Evolutionary conservation across 2,113 vertebrate species (phyloP), one percentile per base, ranked within the genome.

Genomic region (Rhabdomys dilectus): DNA sequence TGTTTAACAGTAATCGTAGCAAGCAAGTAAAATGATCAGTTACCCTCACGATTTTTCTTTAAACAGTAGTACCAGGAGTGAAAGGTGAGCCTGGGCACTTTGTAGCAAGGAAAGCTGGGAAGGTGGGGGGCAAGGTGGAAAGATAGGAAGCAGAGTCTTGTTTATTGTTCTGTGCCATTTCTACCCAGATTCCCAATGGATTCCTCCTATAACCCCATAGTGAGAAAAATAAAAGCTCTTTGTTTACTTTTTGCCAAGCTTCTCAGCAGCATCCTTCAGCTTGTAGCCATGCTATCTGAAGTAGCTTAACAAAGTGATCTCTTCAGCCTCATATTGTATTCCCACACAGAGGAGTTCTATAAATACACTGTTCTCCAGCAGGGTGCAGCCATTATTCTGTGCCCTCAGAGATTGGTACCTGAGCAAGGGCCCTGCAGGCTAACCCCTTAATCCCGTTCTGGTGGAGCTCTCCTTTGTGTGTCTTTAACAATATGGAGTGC

Each of bases 221-320:
- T 89, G 42, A 7, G 77, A 34, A 48, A 75, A 86, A 95, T 62
- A 22, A 70, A 89, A 84, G 39, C 34, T 84, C 81, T 89, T 4
- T 24, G 77, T 94, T 91, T 64, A 72, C 24, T 42, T 88, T 91
- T 84, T 62, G 66, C 39, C 66, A 42, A 42, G 31, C 8, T 91
- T 92, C 88, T 84, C 56, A 93, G 53, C 19, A 89, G 64, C 11
- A 68, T 4, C 60, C 87, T 45, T 75, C 15, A 15, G 21, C 64
- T 75, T 36, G 45, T 22, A 82, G 3, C 22, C 78, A 76, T 70
- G 42, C 13, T 53, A 34, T 89, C 36, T 26, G 62, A 95, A 91
- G 90, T 36, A 92, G 64, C 64, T 93, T 68, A 88, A 93, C 31
- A 86, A 86, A 95, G 85, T 7, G 39, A 16, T 86, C 73, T 31